Evolutionary conservation across 2,888 invertebrate genomes (phyloP).

Genomic region (Bibio marci): DNA sequence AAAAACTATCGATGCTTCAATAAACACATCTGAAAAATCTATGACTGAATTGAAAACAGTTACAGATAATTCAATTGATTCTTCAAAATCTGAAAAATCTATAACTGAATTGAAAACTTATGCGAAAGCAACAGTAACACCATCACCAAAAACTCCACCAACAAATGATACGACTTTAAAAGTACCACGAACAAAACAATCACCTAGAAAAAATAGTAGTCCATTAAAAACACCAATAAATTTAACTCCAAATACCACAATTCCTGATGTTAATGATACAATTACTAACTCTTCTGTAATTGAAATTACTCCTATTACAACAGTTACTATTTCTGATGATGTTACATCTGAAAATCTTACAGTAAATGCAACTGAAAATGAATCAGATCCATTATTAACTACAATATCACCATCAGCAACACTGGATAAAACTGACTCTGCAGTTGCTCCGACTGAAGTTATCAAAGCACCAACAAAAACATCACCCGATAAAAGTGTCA

Average conservation of each 20-base stretch:
- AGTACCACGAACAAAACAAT: constrained; percentile 4
- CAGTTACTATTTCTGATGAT: background rate
- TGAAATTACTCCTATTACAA: background rate
- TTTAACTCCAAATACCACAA: background rate
- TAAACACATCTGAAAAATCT: too few species aligned
- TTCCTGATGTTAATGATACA: background rate
- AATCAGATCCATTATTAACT: too few species aligned
- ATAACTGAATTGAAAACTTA: too few species aligned
- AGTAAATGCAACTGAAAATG: background rate
- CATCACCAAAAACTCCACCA: too few species aligned
- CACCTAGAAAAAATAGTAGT: constrained; percentile 3
- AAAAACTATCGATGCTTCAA: too few species aligned
- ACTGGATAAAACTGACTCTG: constrained; percentile 5
- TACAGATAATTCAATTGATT: too few species aligned
- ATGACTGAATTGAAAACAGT: too few species aligned
- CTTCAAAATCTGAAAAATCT: too few species aligned
- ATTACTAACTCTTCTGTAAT: background rate
- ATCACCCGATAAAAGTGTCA: background rate
- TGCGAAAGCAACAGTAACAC: too few species aligned
- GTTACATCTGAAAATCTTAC: too few species aligned
- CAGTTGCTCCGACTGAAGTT: constrained; percentile 24
- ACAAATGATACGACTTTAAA: too few species aligned
- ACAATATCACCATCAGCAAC: constrained; percentile 25
- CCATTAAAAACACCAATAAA: background rate
- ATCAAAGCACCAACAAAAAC: background rate